Evolutionary conservation across 2,113 vertebrate genomes (phyloP).

Genomic region (Chamaea fasciata): DNA sequence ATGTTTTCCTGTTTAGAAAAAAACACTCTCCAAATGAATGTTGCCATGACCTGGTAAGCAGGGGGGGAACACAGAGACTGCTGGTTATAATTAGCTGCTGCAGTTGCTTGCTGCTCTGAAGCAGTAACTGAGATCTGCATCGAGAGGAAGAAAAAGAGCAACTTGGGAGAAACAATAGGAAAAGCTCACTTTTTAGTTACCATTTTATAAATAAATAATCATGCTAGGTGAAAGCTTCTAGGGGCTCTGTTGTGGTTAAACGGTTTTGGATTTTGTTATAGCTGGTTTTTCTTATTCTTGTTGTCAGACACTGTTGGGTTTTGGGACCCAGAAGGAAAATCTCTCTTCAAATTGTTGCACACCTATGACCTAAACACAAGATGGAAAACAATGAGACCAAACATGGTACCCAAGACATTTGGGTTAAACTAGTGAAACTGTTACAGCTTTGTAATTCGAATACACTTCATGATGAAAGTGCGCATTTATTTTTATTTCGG

Average conservation of each 20-base stretch:
- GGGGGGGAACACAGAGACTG: not conserved
- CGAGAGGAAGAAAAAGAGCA: not conserved
- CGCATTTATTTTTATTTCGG: not conserved
- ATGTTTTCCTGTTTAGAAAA: slow-evolving; percentile 46
- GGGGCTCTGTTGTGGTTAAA: not conserved
- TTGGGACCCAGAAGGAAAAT: not conserved
- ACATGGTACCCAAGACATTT: not conserved
- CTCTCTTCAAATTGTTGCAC: not conserved
- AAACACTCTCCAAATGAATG: not conserved
- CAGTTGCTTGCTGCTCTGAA: not conserved
- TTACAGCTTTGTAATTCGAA: not conserved
- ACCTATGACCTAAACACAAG: not conserved
- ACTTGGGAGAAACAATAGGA: not conserved
- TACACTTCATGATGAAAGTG: not conserved
- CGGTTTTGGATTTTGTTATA: not conserved
- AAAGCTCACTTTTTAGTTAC: not conserved
- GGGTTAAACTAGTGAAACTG: not conserved
- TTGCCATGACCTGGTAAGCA: not conserved
- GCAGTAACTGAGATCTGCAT: not conserved
- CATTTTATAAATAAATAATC: not conserved
- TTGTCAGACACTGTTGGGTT: not conserved
- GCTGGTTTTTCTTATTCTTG: not conserved
- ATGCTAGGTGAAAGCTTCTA: not conserved
- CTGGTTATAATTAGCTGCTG: slow-evolving; percentile 32
- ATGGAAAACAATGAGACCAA: not conserved